Base-by-base conservation (phyloP, 2,797 vertebrate species). In the Clarias platycephalus region DNA sequence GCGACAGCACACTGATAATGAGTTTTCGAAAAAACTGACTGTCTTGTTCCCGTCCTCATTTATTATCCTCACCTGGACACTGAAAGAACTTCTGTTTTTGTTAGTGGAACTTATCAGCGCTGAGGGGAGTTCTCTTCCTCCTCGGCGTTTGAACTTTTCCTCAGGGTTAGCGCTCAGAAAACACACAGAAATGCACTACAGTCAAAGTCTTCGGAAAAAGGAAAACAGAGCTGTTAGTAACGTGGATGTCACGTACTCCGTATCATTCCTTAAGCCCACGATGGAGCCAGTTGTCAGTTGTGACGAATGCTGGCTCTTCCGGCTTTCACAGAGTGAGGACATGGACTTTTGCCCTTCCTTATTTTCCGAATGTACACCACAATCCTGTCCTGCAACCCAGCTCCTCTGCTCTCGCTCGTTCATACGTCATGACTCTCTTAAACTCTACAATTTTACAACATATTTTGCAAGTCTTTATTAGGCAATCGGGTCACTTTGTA, bases 281-380 rank as follows among this genome's bases (percentile, higher is more conserved):
- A 84, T 83, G 87, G 58, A 81, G 49, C 84, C 81, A 82, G 70
- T 86, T 91, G 83, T 90, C 81, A 87, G 84, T 75, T 55, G 70
- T 91, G 89, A 90, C 85, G 85, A 89, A 92, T 91, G 87, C 62
- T 82, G 67, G 49, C n/a, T 80, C 87, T 92, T 89, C 88, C 87
- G 88, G 88, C 87, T 90, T 83, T 83, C 78, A 22, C 84, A 72
- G 86, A 72, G 82, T 84, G 77, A 86, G 80, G 78, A 78, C 79
- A 53, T 91, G 88, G 90, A 86, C 84, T 88, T 87, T 90, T 85
- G 80, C 88, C 89, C 89, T 92, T 90, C 87, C 88, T 89, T 79
- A 67, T 71, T 80, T 83, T 77, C 83, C 58, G 71, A 89, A 57
- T 31, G 57, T 85, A 85, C 81, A 85, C 64, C 89, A 83, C 86